phyloP scores from a whole-genome alignment of 2,113 vertebrate genomes.

The Alouatta palliata region DNA sequence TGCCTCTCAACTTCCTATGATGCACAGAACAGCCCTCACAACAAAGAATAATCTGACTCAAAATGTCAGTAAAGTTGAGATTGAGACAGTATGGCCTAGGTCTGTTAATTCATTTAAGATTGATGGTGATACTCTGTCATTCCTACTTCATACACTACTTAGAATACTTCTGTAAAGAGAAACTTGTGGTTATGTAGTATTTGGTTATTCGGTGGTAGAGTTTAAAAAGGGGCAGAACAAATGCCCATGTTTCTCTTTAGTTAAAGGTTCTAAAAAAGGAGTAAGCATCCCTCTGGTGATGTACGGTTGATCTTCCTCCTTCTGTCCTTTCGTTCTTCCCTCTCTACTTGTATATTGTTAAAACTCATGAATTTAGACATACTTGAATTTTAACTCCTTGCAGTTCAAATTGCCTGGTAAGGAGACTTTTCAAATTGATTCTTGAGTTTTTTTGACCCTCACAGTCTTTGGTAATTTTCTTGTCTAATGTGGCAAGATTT shows the following conservation, averaged over 20 bases:
- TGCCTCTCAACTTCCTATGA: neutral
- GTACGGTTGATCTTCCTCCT: accelerated
- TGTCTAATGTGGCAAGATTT: neutral
- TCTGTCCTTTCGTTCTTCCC: neutral
- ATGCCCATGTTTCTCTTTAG: neutral
- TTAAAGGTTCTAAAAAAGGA: neutral
- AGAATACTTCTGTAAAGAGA: neutral
- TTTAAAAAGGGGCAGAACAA: neutral
- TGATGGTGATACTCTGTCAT: neutral
- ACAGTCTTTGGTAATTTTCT: neutral
- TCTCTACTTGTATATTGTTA: neutral
- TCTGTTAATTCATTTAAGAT: neutral
- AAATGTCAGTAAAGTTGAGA: neutral
- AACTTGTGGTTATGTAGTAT: neutral
- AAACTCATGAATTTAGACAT: neutral
- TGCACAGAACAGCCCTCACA: neutral
- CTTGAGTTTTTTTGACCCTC: neutral
- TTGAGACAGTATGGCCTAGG: neutral
- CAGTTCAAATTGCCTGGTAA: neutral
- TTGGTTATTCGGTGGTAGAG: neutral
- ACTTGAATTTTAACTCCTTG: neutral
- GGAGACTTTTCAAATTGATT: neutral
- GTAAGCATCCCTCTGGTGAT: neutral
- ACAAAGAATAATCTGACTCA: neutral
- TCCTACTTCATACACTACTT: neutral